Percentiles rank a stretch among this genome's conserved stretches.
phyloP scores from a whole-genome alignment of 2,797 vertebrate species.

The Malacoraja senta region DNA sequence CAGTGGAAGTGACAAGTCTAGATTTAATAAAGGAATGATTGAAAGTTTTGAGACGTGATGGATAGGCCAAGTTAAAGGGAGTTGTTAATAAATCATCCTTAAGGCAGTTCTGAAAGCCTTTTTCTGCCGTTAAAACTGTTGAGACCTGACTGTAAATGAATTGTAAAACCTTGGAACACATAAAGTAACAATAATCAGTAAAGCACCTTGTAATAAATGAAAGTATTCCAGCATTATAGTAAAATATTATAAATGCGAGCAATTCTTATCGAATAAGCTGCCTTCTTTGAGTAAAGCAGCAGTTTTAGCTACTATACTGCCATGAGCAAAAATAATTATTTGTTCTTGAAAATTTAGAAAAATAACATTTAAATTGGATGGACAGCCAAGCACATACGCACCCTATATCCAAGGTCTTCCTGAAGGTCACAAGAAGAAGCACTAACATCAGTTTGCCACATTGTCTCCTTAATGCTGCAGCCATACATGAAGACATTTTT shows the following conservation, averaged over 20 bases:
- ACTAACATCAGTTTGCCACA: slow-evolving; percentile 79
- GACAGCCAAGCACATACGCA: slow-evolving; percentile 47
- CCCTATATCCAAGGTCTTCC: slow-evolving; percentile 84
- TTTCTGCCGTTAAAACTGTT: neutral
- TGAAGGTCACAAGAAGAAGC: slow-evolving; percentile 71
- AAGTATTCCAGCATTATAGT: neutral
- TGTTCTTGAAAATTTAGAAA: neutral
- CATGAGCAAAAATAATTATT: neutral
- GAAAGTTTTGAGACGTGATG: too few species aligned
- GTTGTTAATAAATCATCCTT: neutral
- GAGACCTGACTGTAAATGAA: neutral
- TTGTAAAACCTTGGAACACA: neutral
- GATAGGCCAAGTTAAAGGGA: too few species aligned
- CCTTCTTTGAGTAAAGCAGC: neutral
- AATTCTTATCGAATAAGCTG: neutral
- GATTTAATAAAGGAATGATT: too few species aligned
- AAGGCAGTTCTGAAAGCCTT: neutral
- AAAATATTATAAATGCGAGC: neutral
- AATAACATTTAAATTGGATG: neutral
- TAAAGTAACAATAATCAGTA: neutral
- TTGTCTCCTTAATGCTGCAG: slow-evolving; percentile 92
- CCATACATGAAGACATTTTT: slow-evolving; percentile 99
- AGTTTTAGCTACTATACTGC: neutral
- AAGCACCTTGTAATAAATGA: neutral
- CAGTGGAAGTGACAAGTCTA: too few species aligned